phyloP scores from a whole-genome alignment of 2,888 invertebrate species.

The Ypsolopha scabrella region DNA sequence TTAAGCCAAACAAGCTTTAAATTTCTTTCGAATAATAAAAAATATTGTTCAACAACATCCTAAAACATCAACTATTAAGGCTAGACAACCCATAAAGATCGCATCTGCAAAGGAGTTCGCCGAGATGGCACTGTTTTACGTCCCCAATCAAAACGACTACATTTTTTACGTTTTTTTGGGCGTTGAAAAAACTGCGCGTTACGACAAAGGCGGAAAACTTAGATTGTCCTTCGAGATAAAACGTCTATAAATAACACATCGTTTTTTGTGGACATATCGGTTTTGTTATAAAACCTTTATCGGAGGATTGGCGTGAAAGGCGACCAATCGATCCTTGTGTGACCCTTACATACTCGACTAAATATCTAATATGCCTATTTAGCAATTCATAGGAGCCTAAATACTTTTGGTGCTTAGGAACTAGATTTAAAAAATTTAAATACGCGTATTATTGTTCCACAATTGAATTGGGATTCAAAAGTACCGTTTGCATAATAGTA shows the following conservation, averaged over 20 bases:
- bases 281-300: conserved; percentile 4
- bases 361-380: no score
- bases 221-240: conserved; percentile 45
- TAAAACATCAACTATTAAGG: not conserved
- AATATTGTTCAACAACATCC: not conserved
- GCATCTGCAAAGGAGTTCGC: conserved; percentile 56
- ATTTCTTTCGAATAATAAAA: no score
- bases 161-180: conserved; percentile 16
- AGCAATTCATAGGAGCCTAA: no score
- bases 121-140: conserved; percentile 33
- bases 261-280: conserved; percentile 25
- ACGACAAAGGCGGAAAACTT: conserved; percentile 46
- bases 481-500: no score
- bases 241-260: conserved; percentile 59
- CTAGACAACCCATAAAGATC: conserved; percentile 50
- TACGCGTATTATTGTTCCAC: no score
- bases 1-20: no score
- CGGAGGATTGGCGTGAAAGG: conserved; percentile 1
- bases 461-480: no score
- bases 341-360: no score
- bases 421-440: no score
- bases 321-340: not conserved
- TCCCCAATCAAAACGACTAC: conserved; percentile 29
- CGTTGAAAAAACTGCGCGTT: conserved; percentile 24
- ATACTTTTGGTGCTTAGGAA: no score